Base-by-base conservation (phyloP, 2,888 invertebrate genomes). In the Arrhopalites spinosus region DNA sequence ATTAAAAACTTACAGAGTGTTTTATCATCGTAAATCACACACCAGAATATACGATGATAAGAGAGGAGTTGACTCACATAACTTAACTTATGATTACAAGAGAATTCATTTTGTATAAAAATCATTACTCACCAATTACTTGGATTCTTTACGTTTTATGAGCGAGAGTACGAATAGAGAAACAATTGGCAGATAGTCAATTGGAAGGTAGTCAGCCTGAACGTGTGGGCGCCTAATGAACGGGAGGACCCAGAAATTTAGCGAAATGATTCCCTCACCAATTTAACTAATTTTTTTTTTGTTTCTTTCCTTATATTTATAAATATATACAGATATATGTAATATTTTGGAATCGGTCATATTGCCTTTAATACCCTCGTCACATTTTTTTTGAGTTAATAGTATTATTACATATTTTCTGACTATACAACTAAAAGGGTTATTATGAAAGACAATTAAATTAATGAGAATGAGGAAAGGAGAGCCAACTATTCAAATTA, bases 181-280 rank as follows among this genome's bases (percentile, higher is more conserved):
- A 59, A 59, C 36, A 77, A 43, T 61, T 74, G 77, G 80, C 77
- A 80, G 79, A 59, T 59, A 20, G 17, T 17, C 20, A 59, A 59
- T 59, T 59, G 59, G 59, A 17, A 76, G 82, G 80, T 81, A 74
- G 81, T 78, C 81, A 79, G 78, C 79, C 81, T 81, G 78, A 50
- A 73, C 75, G 75, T 68, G 75, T 78, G 78, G 76, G 76, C 70
- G 82, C 82, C 82, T 82, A 81, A 79, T 81, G 74, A 79, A 80
- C 43, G 80, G 82, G 81, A 81, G 82, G 77, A 81, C 79, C 80
- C 78, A 81, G 72, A 59, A 59, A 78, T 79, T 82, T 81, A 82
- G 79, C 73, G 61, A 74, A 70, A 71, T 25, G 56, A 71, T 71
- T 71, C 71, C 71, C 71, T 59, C 71, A 61, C 71, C 71, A 71